phyloP scores from a whole-genome alignment of 2,797 vertebrate genomes.

The Vultur gryphus region DNA sequence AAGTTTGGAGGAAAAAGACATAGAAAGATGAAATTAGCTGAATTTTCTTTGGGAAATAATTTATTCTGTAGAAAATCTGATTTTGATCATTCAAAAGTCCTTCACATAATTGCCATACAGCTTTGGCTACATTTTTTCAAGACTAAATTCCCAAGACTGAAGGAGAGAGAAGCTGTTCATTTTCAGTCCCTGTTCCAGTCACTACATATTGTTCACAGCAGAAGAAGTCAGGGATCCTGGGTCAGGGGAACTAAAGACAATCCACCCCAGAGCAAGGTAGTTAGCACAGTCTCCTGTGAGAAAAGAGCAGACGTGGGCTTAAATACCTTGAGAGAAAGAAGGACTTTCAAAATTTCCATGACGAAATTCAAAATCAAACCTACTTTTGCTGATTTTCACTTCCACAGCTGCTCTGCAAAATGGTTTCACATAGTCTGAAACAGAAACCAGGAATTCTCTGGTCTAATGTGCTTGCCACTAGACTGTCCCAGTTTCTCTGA shows the following conservation, averaged over 20 bases:
- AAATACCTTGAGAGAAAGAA: neutral
- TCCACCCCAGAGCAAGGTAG: neutral
- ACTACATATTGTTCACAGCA: rapidly evolving
- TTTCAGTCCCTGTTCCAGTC: neutral
- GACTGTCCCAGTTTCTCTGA: neutral
- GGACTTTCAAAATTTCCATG: neutral
- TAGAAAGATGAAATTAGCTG: neutral
- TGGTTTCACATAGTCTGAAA: neutral
- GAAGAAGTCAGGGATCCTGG: neutral
- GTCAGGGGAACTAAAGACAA: neutral
- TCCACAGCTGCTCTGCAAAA: conserved; percentile 28
- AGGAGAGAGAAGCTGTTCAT: neutral
- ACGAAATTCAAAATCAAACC: neutral
- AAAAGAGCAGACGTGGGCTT: neutral
- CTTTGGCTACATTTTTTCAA: neutral
- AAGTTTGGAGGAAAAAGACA: neutral
- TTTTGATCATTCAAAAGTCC: neutral
- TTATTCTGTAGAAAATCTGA: neutral
- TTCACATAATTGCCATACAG: neutral
- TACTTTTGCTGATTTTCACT: neutral
- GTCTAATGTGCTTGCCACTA: neutral
- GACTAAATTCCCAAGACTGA: neutral
- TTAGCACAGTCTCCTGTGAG: neutral
- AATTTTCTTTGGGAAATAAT: neutral
- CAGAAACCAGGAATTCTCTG: neutral